Evolutionary conservation across 2,113 vertebrate species (phyloP).

Genomic region (Ondatra zibethicus): DNA sequence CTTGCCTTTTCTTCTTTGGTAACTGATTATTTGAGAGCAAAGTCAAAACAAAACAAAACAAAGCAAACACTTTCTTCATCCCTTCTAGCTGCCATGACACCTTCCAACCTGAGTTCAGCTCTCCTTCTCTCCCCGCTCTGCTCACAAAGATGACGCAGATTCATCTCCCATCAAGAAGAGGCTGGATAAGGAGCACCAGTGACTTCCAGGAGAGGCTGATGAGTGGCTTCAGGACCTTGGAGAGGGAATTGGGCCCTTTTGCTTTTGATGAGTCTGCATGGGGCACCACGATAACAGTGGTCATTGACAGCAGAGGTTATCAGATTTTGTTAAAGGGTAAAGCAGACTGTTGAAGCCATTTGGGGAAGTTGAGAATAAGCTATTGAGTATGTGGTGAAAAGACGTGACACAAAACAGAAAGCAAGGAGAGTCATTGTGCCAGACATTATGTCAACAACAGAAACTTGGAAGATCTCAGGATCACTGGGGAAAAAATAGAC

Average conservation of each 20-base stretch:
- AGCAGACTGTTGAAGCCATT: not conserved
- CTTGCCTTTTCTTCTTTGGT: conserved; percentile 1
- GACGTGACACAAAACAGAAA: not conserved
- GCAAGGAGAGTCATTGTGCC: not conserved
- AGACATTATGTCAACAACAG: not conserved
- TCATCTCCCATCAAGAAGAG: not conserved
- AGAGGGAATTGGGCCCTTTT: not conserved
- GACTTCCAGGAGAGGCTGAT: not conserved
- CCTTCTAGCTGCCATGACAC: not conserved
- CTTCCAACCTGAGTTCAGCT: not conserved
- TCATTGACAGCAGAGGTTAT: not conserved
- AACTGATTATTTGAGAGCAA: conserved; percentile 39
- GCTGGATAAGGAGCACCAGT: not conserved
- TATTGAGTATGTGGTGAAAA: not conserved
- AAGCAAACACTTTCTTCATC: not conserved
- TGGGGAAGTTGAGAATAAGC: not conserved
- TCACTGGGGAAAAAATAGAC: not conserved
- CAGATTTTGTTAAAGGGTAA: not conserved
- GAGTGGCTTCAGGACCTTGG: conserved; percentile 42
- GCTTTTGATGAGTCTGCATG: not conserved
- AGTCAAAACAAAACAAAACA: not conserved
- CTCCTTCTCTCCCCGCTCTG: not conserved
- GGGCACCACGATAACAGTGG: not conserved
- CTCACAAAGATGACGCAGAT: not conserved
- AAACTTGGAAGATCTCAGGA: not conserved